Evolutionary conservation across 2,113 vertebrate species (phyloP).

Genomic region (Carettochelys insculpta): DNA sequence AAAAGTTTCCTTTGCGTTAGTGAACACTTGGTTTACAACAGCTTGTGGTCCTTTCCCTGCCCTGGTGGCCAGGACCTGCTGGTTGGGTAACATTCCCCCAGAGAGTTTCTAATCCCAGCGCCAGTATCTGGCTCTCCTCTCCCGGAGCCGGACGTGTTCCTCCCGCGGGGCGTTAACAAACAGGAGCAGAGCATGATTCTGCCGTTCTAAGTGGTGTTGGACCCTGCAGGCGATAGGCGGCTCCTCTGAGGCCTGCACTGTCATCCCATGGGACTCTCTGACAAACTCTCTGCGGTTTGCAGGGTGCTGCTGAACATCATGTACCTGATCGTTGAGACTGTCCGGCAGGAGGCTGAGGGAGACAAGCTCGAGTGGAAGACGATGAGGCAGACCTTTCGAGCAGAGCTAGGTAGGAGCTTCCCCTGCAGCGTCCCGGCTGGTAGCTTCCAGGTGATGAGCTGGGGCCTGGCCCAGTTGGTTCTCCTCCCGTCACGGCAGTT

Average conservation of each 20-base stretch:
- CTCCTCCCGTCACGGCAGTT: background rate
- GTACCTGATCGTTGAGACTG: conserved; percentile 96
- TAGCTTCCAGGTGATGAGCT: no score
- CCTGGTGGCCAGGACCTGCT: background rate
- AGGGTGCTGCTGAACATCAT: conserved; percentile 97
- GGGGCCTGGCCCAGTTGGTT: no score
- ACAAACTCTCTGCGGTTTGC: background rate
- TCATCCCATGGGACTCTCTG: accelerated
- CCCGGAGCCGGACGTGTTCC: background rate
- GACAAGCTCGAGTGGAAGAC: conserved; percentile 91
- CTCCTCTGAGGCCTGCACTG: accelerated
- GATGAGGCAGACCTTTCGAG: conserved; percentile 90
- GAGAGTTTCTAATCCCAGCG: background rate
- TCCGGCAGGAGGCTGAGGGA: conserved; percentile 89
- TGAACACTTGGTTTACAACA: no score
- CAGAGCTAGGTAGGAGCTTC: conserved; percentile 86
- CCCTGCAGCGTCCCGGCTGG: background rate
- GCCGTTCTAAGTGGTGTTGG: background rate
- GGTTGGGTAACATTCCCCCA: background rate
- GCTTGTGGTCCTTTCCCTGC: background rate
- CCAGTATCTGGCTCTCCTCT: background rate
- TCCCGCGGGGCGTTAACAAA: background rate
- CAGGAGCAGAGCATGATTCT: background rate
- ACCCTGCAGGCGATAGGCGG: background rate
- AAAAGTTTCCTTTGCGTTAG: background rate